Conservation (phyloP, 2,113 vertebrate genomes). For the Nyctibius bracteatus region DNA sequence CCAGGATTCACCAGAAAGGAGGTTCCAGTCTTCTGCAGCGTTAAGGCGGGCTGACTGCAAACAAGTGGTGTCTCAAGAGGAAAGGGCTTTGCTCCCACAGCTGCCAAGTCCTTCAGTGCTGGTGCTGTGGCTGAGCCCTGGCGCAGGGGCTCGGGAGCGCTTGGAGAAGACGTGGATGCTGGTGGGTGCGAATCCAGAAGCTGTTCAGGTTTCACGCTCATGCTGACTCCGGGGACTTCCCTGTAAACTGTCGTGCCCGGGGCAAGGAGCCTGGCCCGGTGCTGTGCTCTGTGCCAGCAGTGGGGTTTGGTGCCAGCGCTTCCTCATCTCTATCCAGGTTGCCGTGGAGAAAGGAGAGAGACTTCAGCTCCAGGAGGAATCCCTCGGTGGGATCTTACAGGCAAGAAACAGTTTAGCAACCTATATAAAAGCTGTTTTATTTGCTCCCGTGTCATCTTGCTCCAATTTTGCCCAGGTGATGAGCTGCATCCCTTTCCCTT, state of each 20-base stretch:
- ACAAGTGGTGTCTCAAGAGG: background rate
- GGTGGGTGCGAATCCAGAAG: background rate
- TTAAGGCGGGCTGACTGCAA: background rate
- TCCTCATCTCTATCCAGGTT: background rate
- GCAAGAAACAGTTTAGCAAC: background rate
- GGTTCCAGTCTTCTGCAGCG: background rate
- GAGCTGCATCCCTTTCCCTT: background rate
- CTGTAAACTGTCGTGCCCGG: rapidly evolving
- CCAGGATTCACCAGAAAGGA: background rate
- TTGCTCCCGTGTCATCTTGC: background rate
- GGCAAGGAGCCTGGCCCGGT: background rate
- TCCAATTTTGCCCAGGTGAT: rapidly evolving
- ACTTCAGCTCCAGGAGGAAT: background rate
- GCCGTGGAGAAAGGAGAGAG: background rate
- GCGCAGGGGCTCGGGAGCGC: background rate
- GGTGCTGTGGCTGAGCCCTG: background rate
- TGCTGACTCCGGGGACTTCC: rapidly evolving
- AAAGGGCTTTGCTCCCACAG: background rate
- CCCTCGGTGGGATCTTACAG: rapidly evolving
- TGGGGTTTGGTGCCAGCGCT: background rate
- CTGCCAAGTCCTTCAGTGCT: rapidly evolving
- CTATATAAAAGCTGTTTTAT: background rate
- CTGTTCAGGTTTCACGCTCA: rapidly evolving
- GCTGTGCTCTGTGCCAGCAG: rapidly evolving
- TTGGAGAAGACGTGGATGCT: background rate